Percentiles rank a stretch among this genome's conserved stretches.
Conservation (phyloP, 2,113 vertebrate species). For the Regulus satrapa region DNA sequence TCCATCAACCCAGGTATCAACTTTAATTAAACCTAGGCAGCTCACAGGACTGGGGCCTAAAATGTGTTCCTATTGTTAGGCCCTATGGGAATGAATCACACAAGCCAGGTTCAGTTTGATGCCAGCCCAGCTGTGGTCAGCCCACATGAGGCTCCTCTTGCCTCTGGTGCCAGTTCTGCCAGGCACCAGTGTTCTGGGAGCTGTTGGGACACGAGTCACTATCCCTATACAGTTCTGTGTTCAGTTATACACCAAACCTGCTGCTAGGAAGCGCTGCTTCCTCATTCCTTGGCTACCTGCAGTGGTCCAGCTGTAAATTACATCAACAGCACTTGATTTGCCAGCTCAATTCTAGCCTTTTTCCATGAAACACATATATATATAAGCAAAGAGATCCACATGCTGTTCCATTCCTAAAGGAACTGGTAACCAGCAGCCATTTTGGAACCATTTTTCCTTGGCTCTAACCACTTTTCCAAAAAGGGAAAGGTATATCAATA, state of each 20-base stretch:
- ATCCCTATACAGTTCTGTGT: neutral
- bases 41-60: neutral
- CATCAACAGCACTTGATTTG: neutral
- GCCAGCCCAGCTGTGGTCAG: rapidly evolving
- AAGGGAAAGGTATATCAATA: slow-evolving; percentile 33
- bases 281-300: neutral
- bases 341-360: neutral
- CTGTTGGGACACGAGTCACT: neutral
- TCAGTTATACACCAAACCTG: neutral
- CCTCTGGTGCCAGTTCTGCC: neutral
- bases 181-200: neutral
- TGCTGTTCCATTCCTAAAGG: neutral
- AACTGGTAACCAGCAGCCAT: neutral
- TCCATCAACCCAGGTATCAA: neutral
- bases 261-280: neutral
- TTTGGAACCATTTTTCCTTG: neutral
- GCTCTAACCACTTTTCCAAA: neutral
- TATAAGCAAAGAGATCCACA: neutral
- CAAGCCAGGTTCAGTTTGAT: neutral
- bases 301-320: neutral
- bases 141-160: neutral
- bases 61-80: neutral
- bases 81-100: neutral
- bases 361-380: neutral
- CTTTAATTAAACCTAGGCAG: neutral